Conservation (phyloP, 2,888 invertebrate genomes). For the Ectemnius cavifrons region DNA sequence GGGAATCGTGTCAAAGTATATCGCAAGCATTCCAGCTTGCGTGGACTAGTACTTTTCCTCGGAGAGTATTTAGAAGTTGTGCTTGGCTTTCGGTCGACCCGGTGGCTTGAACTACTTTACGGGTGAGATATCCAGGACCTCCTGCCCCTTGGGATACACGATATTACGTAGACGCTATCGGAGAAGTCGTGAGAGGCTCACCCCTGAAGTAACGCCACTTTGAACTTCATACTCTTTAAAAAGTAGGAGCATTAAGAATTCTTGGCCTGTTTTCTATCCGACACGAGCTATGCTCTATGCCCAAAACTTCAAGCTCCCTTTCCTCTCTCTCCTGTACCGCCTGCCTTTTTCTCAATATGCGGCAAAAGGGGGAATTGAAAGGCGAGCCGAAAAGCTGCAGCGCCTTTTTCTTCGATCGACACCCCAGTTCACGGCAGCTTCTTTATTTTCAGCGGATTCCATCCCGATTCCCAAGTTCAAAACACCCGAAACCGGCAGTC, state of each 20-base stretch:
- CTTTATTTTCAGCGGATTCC: conserved; percentile 65
- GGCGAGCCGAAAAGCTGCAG: conserved; percentile 1
- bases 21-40: too few relatives aligned
- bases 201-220: conserved; percentile 9
- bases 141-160: too few relatives aligned
- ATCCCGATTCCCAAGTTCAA: conserved; percentile 71
- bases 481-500: conserved; percentile 68
- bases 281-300: not conserved
- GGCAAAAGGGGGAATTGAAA: not conserved
- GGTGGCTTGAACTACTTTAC: conserved; percentile 32
- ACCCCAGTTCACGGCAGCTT: too few relatives aligned
- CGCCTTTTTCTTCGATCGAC: not conserved
- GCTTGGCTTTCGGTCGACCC: conserved; percentile 46
- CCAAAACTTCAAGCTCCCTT: too few relatives aligned
- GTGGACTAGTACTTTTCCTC: too few relatives aligned
- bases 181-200: not conserved
- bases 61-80: not conserved
- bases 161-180: not conserved
- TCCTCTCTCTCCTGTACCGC: too few relatives aligned
- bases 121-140: conserved; percentile 6
- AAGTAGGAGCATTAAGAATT: conserved; percentile 1
- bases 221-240: not conserved
- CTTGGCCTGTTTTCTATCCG: not conserved
- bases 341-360: too few relatives aligned
- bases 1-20: too few relatives aligned